phyloP scores from a whole-genome alignment of 2,113 vertebrate genomes.

The Calidris pugnax region DNA sequence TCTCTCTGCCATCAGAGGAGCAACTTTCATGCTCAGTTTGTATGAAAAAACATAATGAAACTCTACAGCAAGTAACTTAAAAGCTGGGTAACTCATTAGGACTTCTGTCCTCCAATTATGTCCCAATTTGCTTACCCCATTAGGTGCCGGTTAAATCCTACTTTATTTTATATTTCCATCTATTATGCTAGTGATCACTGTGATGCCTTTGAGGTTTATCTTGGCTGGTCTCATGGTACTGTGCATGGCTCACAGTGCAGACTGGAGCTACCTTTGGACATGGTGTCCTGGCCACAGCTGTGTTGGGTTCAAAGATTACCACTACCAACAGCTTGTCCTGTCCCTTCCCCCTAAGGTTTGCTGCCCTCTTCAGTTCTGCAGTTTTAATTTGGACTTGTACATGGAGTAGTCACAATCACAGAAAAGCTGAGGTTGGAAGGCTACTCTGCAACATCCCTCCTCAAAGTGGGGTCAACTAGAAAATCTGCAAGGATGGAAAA shows the following conservation, averaged over 20 bases:
- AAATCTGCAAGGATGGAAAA: background rate
- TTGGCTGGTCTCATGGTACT: background rate
- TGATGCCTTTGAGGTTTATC: background rate
- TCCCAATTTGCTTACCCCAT: background rate
- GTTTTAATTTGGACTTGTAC: background rate
- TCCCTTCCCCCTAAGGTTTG: background rate
- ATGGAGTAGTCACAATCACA: background rate
- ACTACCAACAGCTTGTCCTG: background rate
- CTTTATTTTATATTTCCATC: background rate
- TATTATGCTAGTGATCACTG: background rate
- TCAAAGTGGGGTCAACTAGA: background rate
- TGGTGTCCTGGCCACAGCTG: background rate
- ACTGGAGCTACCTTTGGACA: background rate
- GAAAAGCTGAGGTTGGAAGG: background rate
- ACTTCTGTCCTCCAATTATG: conserved; percentile 38
- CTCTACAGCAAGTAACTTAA: conserved; percentile 24
- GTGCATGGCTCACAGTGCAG: background rate
- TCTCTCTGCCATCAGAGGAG: background rate
- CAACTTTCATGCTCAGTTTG: conserved; percentile 34
- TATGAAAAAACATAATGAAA: conserved; percentile 11
- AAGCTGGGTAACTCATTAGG: conserved; percentile 26
- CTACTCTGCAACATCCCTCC: background rate
- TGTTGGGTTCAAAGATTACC: background rate
- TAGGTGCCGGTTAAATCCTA: background rate
- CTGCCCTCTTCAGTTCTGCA: background rate